Evolutionary conservation across 2,888 invertebrate species (phyloP), one percentile per base, ranked within the genome.

Genomic region (Caenorhabditis wallacei): DNA sequence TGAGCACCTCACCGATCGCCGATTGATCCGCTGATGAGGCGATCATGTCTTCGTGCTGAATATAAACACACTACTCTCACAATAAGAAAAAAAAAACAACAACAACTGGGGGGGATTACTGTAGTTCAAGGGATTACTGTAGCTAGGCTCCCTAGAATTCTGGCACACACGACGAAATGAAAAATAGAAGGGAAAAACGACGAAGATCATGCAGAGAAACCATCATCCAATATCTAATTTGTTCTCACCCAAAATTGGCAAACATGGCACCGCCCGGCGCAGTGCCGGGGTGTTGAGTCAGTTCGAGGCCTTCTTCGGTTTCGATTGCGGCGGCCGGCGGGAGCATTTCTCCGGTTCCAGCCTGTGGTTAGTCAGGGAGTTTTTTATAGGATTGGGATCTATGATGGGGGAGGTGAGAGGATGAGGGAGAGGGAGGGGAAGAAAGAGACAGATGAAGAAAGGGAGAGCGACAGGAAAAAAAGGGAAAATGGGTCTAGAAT

Each of bases 181-280:
- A 18, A 46, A 16, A 16, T 26, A 43, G 18, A 43, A 69, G 53
- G 26, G n/a, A 20, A 46, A 2, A 22, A 24, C 11, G 26, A 30
- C 3, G 40, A 57, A 59, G 46, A 51, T 64, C 43, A 11, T 8
- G 48, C 48, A 22, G n/a, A 48, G 48, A 22, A 35, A 22, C 78
- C 4, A 35, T n/a, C n/a, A n/a, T n/a, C n/a, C n/a, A n/a, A n/a
- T n/a, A n/a, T n/a, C n/a, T n/a, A 16, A 35, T 20, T 24, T 20
- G 37, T 72, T 40, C 84, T 85, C 79, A 88, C 87, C 88, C 88
- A 80, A 89, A 89, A 74, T 89, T 88, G 75, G 87, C 85, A 64
- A 89, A 89, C 86, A 88, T 84, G 35, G 87, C 56, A 35, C 87
- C 85, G n/a, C 85, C 85, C 7, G 84, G 66, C 16, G 69, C 70